Evolutionary conservation across 2,797 vertebrate species (phyloP), one percentile per base, ranked within the genome.

Genomic region (Corythornis leucogaster): DNA sequence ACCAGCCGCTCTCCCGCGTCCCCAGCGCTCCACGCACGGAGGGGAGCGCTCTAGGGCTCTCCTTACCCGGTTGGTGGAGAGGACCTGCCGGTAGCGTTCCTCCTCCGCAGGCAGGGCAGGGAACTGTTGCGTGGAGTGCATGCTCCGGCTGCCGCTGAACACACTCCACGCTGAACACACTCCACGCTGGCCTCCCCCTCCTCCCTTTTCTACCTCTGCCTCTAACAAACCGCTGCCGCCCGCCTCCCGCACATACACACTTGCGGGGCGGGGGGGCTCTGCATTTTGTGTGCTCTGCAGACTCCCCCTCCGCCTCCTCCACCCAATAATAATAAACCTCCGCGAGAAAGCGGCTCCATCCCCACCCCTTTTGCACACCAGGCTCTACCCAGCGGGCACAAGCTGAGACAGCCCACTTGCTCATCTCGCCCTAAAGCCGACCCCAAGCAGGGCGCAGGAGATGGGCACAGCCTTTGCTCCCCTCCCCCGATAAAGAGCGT

Each of bases 61-160:
- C 35, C 98, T 97, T 98, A 98, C 98, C 98, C 51, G 90, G 90
- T 53, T 75, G 19, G 87, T 38, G 66, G 83, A 82, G 75, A 89
- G 57, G 67, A 96, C 96, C 53, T 90, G 94, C 57, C 92, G 75
- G 96, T 88, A 95, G 92, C 87, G 96, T 93, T 98, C 96, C 59
- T 94, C 96, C 70, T 96, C 96, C 21, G 89, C 89, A 25, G 97
- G 87, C 42, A 96, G 93, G 51, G 90, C 93, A 55, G 95, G 80
- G 80, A 97, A 89, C 93, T 90, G 97, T 50, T 97, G 97, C 74
- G 84, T 46, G 67, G 96, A 96, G 62, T 96, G 80, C 97, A 98
- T 98, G 91, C 51, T 92, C 61, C n/a, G 71, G 26, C 43, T 25
- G 84, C 55, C 9, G 45, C 66, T 51, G 35, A 48, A 11, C 81